Evolutionary conservation across 2,888 invertebrate species (phyloP).

Genomic region (Actias luna): DNA sequence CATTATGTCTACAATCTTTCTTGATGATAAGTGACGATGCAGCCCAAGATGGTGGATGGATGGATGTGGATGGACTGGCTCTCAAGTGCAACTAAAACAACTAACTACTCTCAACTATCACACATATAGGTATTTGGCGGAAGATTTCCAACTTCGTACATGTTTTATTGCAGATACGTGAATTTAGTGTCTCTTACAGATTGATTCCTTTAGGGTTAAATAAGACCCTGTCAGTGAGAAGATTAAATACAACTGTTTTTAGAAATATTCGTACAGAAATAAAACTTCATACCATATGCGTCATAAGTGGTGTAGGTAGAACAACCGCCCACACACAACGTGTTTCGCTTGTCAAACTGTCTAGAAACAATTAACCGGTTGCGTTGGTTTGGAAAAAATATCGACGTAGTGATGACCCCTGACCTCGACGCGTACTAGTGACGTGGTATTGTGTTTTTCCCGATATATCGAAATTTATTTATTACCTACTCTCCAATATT

Average conservation of each 20-base stretch:
- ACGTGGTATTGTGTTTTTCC: neutral
- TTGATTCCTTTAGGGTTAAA: too few relatives aligned
- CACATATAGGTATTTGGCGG: too few relatives aligned
- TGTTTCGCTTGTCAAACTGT: constrained; percentile 42
- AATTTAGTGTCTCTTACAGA: too few relatives aligned
- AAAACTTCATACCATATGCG: neutral
- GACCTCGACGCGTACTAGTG: constrained; percentile 28
- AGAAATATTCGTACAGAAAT: neutral
- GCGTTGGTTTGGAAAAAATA: constrained; percentile 37
- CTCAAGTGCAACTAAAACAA: too few relatives aligned
- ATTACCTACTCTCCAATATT: neutral
- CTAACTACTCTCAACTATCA: too few relatives aligned
- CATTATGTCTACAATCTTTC: too few relatives aligned
- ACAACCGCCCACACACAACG: constrained; percentile 33
- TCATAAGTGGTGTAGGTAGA: constrained; percentile 13
- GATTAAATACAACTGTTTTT: too few relatives aligned
- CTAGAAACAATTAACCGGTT: constrained; percentile 43
- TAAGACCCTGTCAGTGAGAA: neutral
- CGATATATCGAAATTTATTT: neutral
- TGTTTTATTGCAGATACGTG: too few relatives aligned
- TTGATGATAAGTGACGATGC: too few relatives aligned
- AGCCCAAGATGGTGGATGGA: too few relatives aligned
- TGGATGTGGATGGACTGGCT: too few relatives aligned
- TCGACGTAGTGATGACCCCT: constrained; percentile 39
- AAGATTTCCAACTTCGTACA: too few relatives aligned